Evolutionary conservation across 1,140 invertebrate species (phyloP).

Genomic region (Agraylea sexmaculata): DNA sequence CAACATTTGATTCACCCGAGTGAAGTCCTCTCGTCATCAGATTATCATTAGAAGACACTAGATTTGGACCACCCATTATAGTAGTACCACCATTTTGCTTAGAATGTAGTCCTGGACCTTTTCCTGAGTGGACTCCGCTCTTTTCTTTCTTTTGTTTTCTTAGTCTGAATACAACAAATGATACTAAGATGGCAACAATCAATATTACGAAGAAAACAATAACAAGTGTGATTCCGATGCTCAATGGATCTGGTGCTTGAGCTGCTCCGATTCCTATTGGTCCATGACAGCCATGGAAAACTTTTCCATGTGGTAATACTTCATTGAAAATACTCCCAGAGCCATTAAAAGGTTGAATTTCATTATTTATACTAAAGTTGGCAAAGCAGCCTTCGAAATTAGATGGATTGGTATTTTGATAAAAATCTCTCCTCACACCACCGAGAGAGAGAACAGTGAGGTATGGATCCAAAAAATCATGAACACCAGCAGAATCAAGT

Average conservation of each 20-base stretch:
- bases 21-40: conserved; percentile 43
- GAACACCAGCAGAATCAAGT: conserved; percentile 68
- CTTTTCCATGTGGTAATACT: conserved; percentile 53
- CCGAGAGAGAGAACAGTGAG: conserved; percentile 67
- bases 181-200: conserved; percentile 75
- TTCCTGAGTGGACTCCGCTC: conserved; percentile 42
- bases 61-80: conserved; percentile 41
- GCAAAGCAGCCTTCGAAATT: conserved; percentile 81
- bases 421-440: conserved; percentile 49
- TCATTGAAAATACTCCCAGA: conserved; percentile 68
- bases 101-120: conserved; percentile 44
- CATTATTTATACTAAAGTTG: conserved; percentile 79
- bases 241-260: conserved; percentile 71
- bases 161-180: conserved; percentile 78
- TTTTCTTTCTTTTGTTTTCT: conserved; percentile 77
- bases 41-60: conserved; percentile 44
- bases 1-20: conserved; percentile 43
- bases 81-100: conserved; percentile 52
- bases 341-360: conserved; percentile 80
- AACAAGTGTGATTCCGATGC: conserved; percentile 82
- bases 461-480: conserved; percentile 86
- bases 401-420: conserved; percentile 36
- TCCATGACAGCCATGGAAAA: conserved; percentile 54
- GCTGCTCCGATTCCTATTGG: conserved; percentile 60
- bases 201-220: conserved; percentile 89